These are phyloP conservation scores for Aphodius sticticus DNA, from an alignment of 2,888 invertebrate genomes.

Conservation along the genomic window DNA sequence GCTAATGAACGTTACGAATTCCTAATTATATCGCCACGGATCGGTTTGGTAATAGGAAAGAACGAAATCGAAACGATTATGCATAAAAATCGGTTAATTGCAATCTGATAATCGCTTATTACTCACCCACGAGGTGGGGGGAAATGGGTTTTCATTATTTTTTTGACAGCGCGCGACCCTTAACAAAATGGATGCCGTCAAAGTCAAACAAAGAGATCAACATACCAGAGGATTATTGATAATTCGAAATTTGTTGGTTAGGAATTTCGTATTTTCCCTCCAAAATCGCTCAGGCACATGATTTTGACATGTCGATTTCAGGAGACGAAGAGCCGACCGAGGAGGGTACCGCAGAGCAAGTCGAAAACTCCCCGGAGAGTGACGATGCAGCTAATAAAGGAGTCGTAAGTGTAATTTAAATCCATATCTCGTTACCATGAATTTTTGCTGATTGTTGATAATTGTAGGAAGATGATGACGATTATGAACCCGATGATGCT, in stretches of 20 bases:
- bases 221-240: slow-evolving; percentile 63
- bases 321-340: slow-evolving; percentile 76
- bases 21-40: neutral
- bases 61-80: neutral
- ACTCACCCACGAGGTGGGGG: slow-evolving; percentile 54
- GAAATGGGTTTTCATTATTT: slow-evolving; percentile 62
- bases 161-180: slow-evolving; percentile 70
- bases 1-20: slow-evolving; percentile 25
- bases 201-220: slow-evolving; percentile 80
- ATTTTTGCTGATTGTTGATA: neutral
- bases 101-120: slow-evolving; percentile 53
- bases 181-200: slow-evolving; percentile 82
- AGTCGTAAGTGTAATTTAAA: slow-evolving; percentile 55
- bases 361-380: slow-evolving; percentile 78
- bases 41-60: slow-evolving; percentile 18
- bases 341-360: slow-evolving; percentile 70
- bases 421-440: neutral
- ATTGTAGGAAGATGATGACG: slow-evolving; percentile 80
- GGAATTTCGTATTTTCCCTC: slow-evolving; percentile 58
- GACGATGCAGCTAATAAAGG: slow-evolving; percentile 73
- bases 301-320: slow-evolving; percentile 48
- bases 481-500: slow-evolving; percentile 84
- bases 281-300: slow-evolving; percentile 44
- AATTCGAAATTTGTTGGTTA: slow-evolving; percentile 27
- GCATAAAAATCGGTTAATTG: slow-evolving; percentile 47